Conservation (phyloP, 2,888 invertebrate species). For the Standfussiana lucernea region DNA sequence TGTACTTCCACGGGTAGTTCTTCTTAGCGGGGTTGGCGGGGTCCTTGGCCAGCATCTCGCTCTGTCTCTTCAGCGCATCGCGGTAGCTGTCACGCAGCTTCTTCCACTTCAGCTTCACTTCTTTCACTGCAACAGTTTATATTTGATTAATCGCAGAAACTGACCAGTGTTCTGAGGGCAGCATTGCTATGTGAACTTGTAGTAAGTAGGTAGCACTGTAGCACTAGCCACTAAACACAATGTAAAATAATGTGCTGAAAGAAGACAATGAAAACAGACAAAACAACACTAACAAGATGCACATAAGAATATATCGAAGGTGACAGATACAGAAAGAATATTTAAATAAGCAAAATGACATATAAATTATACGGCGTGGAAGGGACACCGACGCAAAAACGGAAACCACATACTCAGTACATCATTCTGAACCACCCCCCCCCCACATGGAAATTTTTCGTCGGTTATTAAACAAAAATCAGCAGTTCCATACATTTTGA, state of each 20-base stretch:
- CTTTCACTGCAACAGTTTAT: slow-evolving; percentile 81
- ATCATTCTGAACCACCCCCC: no score
- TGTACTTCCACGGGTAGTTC: slow-evolving; percentile 86
- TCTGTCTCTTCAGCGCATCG: slow-evolving; percentile 86
- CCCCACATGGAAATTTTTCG: no score
- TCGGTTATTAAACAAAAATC: no score
- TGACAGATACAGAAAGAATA: background rate
- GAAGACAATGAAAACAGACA: background rate
- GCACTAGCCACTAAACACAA: background rate
- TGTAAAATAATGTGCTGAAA: background rate
- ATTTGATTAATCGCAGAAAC: background rate
- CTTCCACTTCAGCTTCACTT: slow-evolving; percentile 88
- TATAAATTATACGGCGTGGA: no score
- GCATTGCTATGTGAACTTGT: background rate
- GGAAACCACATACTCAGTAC: no score
- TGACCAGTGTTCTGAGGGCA: background rate
- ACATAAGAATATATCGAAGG: background rate
- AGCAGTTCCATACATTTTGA: no score
- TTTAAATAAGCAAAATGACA: no score
- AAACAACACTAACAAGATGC: background rate
- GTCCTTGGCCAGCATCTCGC: slow-evolving; percentile 81
- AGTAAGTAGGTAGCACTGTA: background rate
- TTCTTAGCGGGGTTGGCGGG: slow-evolving; percentile 76
- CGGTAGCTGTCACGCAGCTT: slow-evolving; percentile 88
- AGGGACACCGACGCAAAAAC: no score